Evolutionary conservation across 2,888 invertebrate species (phyloP), one percentile per base, ranked within the genome.

Genomic region (Mythimna ferrago): DNA sequence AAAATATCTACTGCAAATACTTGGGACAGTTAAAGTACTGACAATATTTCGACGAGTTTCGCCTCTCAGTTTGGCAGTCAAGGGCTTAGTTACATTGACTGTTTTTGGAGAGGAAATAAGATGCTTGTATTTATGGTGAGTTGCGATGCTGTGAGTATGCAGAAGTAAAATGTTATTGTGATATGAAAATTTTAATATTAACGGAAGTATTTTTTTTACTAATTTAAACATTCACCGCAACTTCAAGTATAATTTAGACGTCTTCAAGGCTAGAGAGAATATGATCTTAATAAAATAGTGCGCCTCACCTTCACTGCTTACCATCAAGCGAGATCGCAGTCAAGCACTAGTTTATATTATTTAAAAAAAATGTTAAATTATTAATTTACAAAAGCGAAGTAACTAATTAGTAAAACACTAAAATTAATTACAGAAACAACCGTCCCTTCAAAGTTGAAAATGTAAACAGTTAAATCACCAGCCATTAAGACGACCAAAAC

Each of bases 401-500:
- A n/a, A 9, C 5, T 38, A 26, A 66, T 54, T 63, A 32, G 4
- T n/a, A 51, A 66, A 76, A 53, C 21, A 53, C 35, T n/a, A 66
- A 56, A 56, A 56, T 51, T 60, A 60, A 81, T 72, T 62, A 56
- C 10, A 53, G 48, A 78, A 66, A 38, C 48, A 64, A 66, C 14
- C 41, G 4, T 48, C 41, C 35, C 7, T 19, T 35, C 16, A 44
- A 38, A 53, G 38, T 35, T 71, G n/a, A 54, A 72, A 76, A 73
- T 48, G 56, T 61, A 64, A 73, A 73, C 63, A 71, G 51, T 58
- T 81, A 78, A 85, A 81, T 81, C 76, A 80, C 69, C 65, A 60
- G 65, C 41, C 61, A 77, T 85, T 81, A 83, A 75, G 66, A 66
- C 73, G 65, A 68, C 78, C 78, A 68, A 85, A 83, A 79, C 80